Percentiles rank a stretch among this genome's conserved stretches.
phyloP scores from a whole-genome alignment of 2,888 invertebrate genomes.

The Pristionchus maxplancki region DNA sequence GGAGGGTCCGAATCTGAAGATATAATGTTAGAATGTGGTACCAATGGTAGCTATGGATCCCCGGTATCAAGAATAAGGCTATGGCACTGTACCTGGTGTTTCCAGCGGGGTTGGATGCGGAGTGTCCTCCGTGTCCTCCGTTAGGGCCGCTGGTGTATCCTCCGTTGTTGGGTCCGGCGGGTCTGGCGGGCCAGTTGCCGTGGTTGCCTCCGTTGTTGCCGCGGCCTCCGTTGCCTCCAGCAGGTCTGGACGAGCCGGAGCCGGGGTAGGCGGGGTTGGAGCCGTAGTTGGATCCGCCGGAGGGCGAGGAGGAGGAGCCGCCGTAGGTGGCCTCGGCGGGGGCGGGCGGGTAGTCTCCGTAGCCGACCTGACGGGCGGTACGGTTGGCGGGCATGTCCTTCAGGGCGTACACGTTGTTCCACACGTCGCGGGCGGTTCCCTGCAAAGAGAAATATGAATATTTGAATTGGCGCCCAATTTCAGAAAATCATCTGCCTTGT shows the following conservation, averaged over 20 bases:
- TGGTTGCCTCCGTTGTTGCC: conserved; percentile 32
- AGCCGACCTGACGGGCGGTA: conserved; percentile 61
- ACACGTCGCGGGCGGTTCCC: conserved; percentile 69
- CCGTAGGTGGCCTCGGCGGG: conserved; percentile 46
- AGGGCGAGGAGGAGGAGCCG: background rate
- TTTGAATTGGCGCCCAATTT: background rate
- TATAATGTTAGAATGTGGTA: background rate
- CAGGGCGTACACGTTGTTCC: conserved; percentile 67
- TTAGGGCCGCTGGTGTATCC: conserved; percentile 60
- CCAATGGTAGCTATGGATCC: background rate
- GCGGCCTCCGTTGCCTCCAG: conserved; percentile 31
- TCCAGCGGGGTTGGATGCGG: conserved; percentile 38
- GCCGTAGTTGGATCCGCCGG: background rate
- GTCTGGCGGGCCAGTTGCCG: background rate
- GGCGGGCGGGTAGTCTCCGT: conserved; percentile 52
- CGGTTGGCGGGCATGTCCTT: conserved; percentile 67
- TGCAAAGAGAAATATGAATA: conserved; percentile 37
- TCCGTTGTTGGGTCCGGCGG: conserved; percentile 37
- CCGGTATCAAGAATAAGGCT: no score
- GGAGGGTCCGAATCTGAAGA: conserved; percentile 27
- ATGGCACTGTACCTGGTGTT: conserved; percentile 36
- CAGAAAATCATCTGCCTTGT: background rate
- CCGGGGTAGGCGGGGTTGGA: conserved; percentile 37
- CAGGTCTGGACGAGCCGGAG: conserved; percentile 1
- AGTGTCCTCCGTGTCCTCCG: conserved; percentile 51